phyloP scores from a whole-genome alignment of 2,888 invertebrate species.

The Himalopsyche kuldschensis region DNA sequence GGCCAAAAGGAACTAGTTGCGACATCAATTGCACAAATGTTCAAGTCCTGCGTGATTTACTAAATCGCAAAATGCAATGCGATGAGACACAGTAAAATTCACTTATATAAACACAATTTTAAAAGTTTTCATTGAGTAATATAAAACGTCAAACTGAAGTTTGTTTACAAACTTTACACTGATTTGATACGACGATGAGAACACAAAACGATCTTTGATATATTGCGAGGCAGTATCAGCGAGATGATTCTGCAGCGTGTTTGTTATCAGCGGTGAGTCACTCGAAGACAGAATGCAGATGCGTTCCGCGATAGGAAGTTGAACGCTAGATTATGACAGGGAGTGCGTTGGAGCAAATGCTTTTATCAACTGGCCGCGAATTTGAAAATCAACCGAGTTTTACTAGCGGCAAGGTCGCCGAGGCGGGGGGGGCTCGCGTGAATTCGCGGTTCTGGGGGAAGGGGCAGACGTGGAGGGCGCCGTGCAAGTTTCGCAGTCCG shows the following conservation, averaged over 20 bases:
- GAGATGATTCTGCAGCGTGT: neutral
- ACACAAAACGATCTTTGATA: neutral
- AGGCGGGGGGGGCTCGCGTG: constrained; percentile 3
- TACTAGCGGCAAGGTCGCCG: constrained; percentile 18
- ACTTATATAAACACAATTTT: neutral
- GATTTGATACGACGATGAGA: neutral
- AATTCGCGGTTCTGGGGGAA: neutral
- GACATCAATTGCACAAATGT: constrained; percentile 56
- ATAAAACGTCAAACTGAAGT: neutral
- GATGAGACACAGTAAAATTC: neutral
- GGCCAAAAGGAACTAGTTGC: constrained; percentile 64
- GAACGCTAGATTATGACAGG: neutral
- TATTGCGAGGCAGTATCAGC: neutral
- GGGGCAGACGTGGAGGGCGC: neutral
- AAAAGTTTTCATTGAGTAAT: neutral
- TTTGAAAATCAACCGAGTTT: constrained; percentile 24
- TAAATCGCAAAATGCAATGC: neutral
- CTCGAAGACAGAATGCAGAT: neutral
- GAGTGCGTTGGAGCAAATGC: neutral
- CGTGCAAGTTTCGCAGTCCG: neutral
- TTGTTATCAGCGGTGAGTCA: constrained; percentile 5
- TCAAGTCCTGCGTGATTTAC: neutral
- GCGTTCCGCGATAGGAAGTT: neutral
- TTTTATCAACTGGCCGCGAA: constrained; percentile 30
- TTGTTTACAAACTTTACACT: neutral